Evolutionary conservation across 1,140 invertebrate genomes (phyloP).

Genomic region (Polyergus mexicanus): DNA sequence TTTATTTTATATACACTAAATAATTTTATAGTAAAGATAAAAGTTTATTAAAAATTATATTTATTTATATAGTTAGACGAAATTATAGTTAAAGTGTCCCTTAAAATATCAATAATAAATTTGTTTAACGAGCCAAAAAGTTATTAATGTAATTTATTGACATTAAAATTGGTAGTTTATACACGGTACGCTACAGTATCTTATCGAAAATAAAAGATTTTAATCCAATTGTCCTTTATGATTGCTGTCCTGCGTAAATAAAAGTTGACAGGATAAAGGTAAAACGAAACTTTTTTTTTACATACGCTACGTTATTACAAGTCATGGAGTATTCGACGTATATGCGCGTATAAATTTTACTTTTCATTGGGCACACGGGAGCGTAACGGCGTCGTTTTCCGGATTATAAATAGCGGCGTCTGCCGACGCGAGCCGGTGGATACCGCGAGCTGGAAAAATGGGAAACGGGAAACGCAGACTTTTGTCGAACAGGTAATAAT

Average conservation of each 20-base stretch:
- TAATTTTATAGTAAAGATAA: not conserved
- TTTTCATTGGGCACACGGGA: constrained; percentile 21
- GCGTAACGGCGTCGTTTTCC: constrained; percentile 33
- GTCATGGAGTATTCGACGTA: constrained; percentile 46
- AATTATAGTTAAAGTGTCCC: not conserved
- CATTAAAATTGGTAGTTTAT: not conserved
- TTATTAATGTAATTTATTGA: constrained; percentile 17
- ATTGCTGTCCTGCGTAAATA: constrained; percentile 14
- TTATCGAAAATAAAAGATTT: not conserved
- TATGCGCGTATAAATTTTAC: constrained; percentile 61
- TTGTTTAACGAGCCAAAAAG: constrained; percentile 7
- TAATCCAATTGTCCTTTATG: constrained; percentile 25
- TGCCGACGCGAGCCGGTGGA: constrained; percentile 3
- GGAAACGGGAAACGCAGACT: constrained; percentile 43
- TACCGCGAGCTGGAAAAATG: constrained; percentile 19
- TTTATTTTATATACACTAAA: too few relatives aligned
- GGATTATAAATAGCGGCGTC: constrained; percentile 59
- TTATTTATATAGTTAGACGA: not conserved
- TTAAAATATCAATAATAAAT: not conserved
- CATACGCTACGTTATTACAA: constrained; percentile 29
- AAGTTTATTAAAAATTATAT: constrained; percentile 2
- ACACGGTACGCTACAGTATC: not conserved
- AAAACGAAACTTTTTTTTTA: constrained; percentile 35
- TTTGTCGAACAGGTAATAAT: constrained; percentile 63
- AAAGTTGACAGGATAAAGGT: constrained; percentile 24